phyloP scores from a whole-genome alignment of 1,140 invertebrate species.

The Zophobas morio region DNA sequence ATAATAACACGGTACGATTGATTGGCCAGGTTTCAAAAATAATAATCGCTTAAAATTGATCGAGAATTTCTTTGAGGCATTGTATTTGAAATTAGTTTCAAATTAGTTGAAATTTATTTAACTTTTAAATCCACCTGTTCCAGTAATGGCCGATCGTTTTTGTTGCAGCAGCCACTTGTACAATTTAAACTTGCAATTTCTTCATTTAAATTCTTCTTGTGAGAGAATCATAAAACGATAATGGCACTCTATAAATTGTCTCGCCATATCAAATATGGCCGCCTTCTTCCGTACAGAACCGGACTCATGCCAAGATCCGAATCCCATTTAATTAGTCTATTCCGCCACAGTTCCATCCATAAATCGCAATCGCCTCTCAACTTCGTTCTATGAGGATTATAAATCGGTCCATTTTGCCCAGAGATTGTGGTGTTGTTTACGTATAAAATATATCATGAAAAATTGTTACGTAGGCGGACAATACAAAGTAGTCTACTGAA shows the following conservation, averaged over 20 bases:
- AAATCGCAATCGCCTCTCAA: conserved; percentile 20
- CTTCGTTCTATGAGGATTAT: background rate
- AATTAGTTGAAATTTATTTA: conserved; percentile 57
- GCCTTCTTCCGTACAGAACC: conserved; percentile 3
- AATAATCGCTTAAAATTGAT: conserved; percentile 61
- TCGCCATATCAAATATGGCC: conserved; percentile 30
- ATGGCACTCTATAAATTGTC: conserved; percentile 33
- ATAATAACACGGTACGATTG: conserved; percentile 62
- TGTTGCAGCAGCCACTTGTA: conserved; percentile 23
- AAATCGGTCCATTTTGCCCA: conserved; percentile 21
- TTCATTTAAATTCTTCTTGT: conserved; percentile 39
- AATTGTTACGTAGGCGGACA: conserved; percentile 52
- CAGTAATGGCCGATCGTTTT: conserved; percentile 44
- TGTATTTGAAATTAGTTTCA: conserved; percentile 59
- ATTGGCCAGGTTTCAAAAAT: conserved; percentile 61
- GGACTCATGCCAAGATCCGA: background rate
- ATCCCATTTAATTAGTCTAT: conserved; percentile 12
- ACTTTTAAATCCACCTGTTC: conserved; percentile 56
- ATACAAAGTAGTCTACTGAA: conserved; percentile 51
- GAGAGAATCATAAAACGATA: conserved; percentile 36
- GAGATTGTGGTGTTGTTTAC: conserved; percentile 28
- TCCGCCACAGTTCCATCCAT: conserved; percentile 20
- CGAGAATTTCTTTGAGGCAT: conserved; percentile 56
- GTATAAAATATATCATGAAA: conserved; percentile 43
- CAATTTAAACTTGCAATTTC: conserved; percentile 28